phyloP scores from a whole-genome alignment of 2,888 invertebrate species.

The Achlya flavicornis region DNA sequence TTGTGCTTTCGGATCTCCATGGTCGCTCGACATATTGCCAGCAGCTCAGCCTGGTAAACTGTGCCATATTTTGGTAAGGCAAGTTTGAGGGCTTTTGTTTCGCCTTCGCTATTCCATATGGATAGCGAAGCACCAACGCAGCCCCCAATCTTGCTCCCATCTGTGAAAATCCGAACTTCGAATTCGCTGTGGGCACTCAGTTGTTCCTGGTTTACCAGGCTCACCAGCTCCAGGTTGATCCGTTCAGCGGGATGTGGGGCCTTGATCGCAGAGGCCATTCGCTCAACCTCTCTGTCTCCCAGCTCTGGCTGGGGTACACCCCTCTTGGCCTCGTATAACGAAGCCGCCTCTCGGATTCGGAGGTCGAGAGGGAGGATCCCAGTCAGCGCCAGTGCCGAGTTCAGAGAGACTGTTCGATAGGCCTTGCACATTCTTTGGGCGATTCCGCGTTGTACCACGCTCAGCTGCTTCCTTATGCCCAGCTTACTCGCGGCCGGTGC shows the following conservation, averaged over 20 bases:
- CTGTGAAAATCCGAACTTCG: constrained; percentile 20
- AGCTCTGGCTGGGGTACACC: too few relatives aligned
- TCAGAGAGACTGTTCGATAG: too few relatives aligned
- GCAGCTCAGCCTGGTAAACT: constrained; percentile 28
- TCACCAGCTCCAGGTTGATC: too few relatives aligned
- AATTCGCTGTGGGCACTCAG: constrained; percentile 8
- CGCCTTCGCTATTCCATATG: constrained; percentile 19
- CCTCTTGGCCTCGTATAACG: too few relatives aligned
- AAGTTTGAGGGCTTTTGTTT: constrained; percentile 14
- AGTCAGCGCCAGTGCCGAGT: too few relatives aligned
- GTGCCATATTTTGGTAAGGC: constrained; percentile 18
- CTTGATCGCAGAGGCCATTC: background rate
- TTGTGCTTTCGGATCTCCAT: background rate
- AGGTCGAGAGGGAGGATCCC: too few relatives aligned
- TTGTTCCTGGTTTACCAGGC: background rate
- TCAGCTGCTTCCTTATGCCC: too few relatives aligned
- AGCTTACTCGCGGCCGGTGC: too few relatives aligned
- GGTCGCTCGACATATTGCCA: constrained; percentile 8
- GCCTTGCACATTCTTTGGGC: too few relatives aligned
- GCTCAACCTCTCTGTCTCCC: too few relatives aligned
- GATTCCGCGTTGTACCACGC: too few relatives aligned
- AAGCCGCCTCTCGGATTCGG: too few relatives aligned
- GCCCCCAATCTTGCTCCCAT: constrained; percentile 27
- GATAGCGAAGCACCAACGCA: constrained; percentile 26
- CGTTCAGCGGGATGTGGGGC: constrained; percentile 15